These are phyloP conservation scores for Stenotaenia linearis DNA, from an alignment of 2,888 invertebrate genomes.

Conservation along the genomic window DNA sequence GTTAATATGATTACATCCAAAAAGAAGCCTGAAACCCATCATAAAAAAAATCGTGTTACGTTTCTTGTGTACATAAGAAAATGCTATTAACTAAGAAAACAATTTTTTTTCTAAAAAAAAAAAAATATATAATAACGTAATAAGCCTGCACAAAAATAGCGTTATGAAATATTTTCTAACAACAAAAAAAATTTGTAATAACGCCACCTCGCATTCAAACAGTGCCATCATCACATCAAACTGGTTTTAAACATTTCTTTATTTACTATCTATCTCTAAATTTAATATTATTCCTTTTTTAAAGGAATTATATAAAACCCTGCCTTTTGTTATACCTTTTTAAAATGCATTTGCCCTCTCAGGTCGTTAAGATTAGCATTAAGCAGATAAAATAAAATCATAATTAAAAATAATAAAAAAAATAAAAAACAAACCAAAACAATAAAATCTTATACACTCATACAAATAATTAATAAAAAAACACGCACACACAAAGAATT, in stretches of 20 bases:
- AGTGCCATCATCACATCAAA: slow-evolving; percentile 2
- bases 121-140: slow-evolving; percentile 3
- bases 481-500: not conserved
- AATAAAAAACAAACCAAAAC: not conserved
- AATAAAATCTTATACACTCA: slow-evolving; percentile 1
- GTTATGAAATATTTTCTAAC: not conserved
- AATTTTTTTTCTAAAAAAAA: not conserved
- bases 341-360: slow-evolving; percentile 24
- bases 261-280: not conserved
- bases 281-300: slow-evolving; percentile 21
- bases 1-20: slow-evolving; percentile 5
- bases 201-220: not conserved
- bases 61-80: not conserved
- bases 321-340: slow-evolving; percentile 17
- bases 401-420: slow-evolving; percentile 1
- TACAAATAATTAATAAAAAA: not conserved
- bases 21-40: slow-evolving; percentile 3
- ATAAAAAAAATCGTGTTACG: not conserved
- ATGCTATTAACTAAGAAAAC: not conserved
- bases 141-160: slow-evolving; percentile 17
- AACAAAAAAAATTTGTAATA: not conserved
- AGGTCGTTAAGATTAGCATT: slow-evolving; percentile 2
- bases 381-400: not conserved
- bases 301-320: slow-evolving; percentile 17
- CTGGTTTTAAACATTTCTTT: not conserved